Conservation (phyloP, 2,888 invertebrate genomes). For the Diogma glabrata region DNA sequence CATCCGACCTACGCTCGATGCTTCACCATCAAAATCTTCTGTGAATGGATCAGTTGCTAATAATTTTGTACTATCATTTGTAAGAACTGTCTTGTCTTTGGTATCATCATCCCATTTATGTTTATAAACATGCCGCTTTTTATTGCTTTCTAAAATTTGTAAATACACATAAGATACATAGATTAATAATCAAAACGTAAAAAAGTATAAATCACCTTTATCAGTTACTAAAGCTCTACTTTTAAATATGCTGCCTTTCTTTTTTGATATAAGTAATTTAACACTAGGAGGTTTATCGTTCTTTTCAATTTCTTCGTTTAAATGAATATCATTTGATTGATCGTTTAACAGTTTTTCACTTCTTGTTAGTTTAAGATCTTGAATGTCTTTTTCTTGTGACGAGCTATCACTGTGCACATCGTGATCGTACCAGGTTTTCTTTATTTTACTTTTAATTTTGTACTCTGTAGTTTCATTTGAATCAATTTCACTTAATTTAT, state of each 20-base stretch:
- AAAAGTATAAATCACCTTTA: conserved; percentile 21
- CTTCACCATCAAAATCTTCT: conserved; percentile 20
- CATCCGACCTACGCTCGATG: conserved; percentile 17
- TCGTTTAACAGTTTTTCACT: conserved; percentile 3
- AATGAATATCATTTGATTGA: conserved; percentile 25
- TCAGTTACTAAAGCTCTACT: conserved; percentile 55
- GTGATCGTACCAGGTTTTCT: conserved; percentile 29
- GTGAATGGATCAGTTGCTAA: conserved; percentile 26
- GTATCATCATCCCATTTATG: conserved; percentile 78
- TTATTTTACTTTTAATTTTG: conserved; percentile 33
- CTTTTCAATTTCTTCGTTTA: conserved; percentile 21
- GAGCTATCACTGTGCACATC: conserved; percentile 15
- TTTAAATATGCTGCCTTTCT: conserved; percentile 84
- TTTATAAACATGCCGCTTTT: conserved; percentile 72
- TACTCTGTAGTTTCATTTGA: conserved; percentile 23
- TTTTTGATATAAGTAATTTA: conserved; percentile 63
- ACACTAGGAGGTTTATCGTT: conserved; percentile 46
- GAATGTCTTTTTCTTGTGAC: conserved; percentile 1
- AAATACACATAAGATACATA: neutral
- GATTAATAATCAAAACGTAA: neutral
- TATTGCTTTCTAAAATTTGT: conserved; percentile 35
- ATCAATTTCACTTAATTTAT: conserved; percentile 1
- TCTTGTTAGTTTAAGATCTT: neutral
- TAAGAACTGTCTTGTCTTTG: conserved; percentile 31
- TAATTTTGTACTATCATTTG: conserved; percentile 17